phyloP scores from a whole-genome alignment of 2,888 invertebrate species.

The Embidobia sp. region DNA sequence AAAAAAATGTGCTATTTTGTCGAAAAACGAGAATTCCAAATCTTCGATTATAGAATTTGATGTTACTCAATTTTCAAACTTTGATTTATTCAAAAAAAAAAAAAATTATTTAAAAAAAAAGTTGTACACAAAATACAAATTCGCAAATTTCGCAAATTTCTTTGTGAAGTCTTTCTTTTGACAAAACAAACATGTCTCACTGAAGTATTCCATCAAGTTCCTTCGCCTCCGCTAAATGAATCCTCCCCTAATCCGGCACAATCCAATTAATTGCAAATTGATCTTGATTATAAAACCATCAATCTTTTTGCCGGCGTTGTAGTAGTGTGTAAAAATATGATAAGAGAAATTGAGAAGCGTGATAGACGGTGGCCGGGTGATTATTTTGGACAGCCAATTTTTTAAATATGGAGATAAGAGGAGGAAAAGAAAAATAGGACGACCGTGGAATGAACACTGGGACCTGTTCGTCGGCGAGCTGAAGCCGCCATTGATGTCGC shows the following conservation, averaged over 20 bases:
- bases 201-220: constrained; percentile 4
- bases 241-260: not conserved
- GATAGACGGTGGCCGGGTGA: constrained; percentile 35
- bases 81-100: too few relatives aligned
- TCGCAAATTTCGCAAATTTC: too few relatives aligned
- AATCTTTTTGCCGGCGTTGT: constrained; percentile 25
- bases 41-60: too few relatives aligned
- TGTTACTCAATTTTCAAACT: too few relatives aligned
- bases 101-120: too few relatives aligned
- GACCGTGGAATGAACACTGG: constrained; percentile 55
- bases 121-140: too few relatives aligned
- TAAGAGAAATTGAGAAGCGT: constrained; percentile 31
- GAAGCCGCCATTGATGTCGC: constrained; percentile 65
- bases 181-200: too few relatives aligned
- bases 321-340: constrained; percentile 29
- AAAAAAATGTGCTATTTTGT: too few relatives aligned
- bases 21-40: too few relatives aligned
- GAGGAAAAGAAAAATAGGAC: constrained; percentile 51
- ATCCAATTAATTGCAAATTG: constrained; percentile 42
- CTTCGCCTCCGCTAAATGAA: constrained; percentile 6
- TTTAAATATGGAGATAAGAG: constrained; percentile 56
- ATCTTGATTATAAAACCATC: constrained; percentile 42
- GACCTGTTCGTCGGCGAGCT: constrained; percentile 44
- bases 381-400: constrained; percentile 30
- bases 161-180: too few relatives aligned